phyloP scores from a whole-genome alignment of 2,113 vertebrate species.

The Pterocles burchelli region DNA sequence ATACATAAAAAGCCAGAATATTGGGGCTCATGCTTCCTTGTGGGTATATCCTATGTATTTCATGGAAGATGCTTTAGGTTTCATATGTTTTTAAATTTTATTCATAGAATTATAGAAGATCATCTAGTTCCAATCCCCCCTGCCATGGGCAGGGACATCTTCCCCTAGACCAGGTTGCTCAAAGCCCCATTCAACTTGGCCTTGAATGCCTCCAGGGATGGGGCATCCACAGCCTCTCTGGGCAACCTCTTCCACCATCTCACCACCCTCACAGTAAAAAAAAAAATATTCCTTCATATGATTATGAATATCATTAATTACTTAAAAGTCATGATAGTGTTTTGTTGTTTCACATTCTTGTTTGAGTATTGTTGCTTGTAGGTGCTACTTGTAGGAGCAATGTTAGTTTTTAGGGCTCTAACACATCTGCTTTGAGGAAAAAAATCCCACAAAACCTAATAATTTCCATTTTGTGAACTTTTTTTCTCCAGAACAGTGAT shows the following conservation, averaged over 20 bases:
- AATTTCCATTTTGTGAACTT: not conserved
- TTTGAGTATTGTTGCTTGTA: not conserved
- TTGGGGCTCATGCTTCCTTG: not conserved
- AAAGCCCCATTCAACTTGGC: no score
- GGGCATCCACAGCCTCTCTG: no score
- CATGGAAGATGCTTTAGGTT: not conserved
- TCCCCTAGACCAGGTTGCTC: no score
- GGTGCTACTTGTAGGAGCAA: not conserved
- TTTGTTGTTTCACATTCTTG: not conserved
- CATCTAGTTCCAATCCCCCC: no score
- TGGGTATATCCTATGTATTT: not conserved
- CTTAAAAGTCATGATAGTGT: not conserved
- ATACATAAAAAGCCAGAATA: not conserved
- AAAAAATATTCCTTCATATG: not conserved
- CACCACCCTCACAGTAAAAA: no score
- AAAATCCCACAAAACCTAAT: not conserved
- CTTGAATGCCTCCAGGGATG: no score
- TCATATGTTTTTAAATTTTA: not conserved
- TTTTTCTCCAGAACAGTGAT: not conserved
- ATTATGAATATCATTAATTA: not conserved
- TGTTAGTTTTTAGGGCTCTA: not conserved
- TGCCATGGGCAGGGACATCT: no score
- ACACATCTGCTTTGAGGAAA: not conserved
- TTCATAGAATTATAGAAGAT: no score
- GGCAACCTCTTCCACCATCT: no score